Base-by-base conservation (phyloP, 1,140 invertebrate genomes). In the Drosophila nebulosa region DNA sequence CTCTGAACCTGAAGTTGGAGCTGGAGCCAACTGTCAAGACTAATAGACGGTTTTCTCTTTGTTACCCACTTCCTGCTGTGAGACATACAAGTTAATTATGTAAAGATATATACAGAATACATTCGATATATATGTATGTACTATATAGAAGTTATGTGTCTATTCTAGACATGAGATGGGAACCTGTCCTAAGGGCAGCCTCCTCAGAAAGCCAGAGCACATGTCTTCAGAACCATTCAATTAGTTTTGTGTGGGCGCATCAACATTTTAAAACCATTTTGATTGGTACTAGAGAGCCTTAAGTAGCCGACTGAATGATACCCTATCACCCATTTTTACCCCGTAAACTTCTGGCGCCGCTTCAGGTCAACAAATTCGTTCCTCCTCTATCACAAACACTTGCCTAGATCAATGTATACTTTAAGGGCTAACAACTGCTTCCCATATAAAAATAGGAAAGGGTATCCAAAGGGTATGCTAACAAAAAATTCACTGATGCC, bases 81-180 rank as follows among this genome's bases (percentile, higher is more conserved):
- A 56, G 67, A 58, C 60, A 73, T 66, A 79, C 57, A 55, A 63
- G 58, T 81, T 85, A 85, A 85, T 88, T 88, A 85, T 85, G 78
- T 64, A 64, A 65, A 80, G 69, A 66, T 46, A 46, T 46, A 46
- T 21, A 46, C 30, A 32, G 10, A 32, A 32, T 21, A 21, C 9
- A 46, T 21, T 42, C 21, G 32, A 16, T 46, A 42, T 32, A 18
- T 10, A 35, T 18, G 18, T 1, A 39, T 57, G 12, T 35, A n/a
- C n/a, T n/a, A n/a, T n/a, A 36, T 46, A 32, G n/a, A n/a, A n/a
- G n/a, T n/a, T 21, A 32, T 32, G n/a, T 30, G n/a, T 35, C 64
- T 59, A 70, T 70, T 68, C 39, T 70, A 70, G 64, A 63, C 59
- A 70, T 75, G 64, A 58, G 58, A 70, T 75, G 73, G 59, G 61